These are phyloP conservation scores for Lepus americanus DNA, from an alignment of 2,113 vertebrate genomes.

Conservation along the genomic window DNA sequence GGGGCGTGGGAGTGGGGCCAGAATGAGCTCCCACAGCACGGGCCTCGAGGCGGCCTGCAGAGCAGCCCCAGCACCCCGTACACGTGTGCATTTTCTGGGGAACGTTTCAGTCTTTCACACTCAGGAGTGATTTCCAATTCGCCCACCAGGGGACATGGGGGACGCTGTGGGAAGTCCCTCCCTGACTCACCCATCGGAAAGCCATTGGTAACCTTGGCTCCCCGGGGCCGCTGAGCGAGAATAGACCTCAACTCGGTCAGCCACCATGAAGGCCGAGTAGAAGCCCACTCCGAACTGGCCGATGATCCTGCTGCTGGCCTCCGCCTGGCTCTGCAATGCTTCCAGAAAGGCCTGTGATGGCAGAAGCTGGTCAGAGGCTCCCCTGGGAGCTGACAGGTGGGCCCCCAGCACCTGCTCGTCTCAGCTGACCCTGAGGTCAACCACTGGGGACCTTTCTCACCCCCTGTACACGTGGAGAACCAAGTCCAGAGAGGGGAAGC, in stretches of 20 bases:
- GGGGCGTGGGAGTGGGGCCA: too few species aligned
- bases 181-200: conserved; percentile 94
- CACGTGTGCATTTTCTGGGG: background rate
- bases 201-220: conserved; percentile 93
- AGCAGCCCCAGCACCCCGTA: too few species aligned
- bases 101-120: background rate
- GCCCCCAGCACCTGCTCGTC: rapidly evolving
- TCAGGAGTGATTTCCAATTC: background rate
- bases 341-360: conserved; percentile 94
- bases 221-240: conserved; percentile 88
- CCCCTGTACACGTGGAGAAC: background rate
- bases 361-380: conserved; percentile 15
- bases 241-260: conserved; percentile 94
- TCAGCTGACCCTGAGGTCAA: background rate
- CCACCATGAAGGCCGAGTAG: conserved; percentile 99
- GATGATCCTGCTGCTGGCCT: conserved; percentile 95
- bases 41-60: too few species aligned
- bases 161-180: background rate
- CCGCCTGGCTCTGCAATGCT: conserved; percentile 92
- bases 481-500: background rate
- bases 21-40: too few species aligned
- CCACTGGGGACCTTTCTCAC: rapidly evolving
- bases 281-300: conserved; percentile 99
- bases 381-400: rapidly evolving
- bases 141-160: background rate